Evolutionary conservation across 1,140 invertebrate species (phyloP).

Genomic region (Drosophila prosaltans): DNA sequence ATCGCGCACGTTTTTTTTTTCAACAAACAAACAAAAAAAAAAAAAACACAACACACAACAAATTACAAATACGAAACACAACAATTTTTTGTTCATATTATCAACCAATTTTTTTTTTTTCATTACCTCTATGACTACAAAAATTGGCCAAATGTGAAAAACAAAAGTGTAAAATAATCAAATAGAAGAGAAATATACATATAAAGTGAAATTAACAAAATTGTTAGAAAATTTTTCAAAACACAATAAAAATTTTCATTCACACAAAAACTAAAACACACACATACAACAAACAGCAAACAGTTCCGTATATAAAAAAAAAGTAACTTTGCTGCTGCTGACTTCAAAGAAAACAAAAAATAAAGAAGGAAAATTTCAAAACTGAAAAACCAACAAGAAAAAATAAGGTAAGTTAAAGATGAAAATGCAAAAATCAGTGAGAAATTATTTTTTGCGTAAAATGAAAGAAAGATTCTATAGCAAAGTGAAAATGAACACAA

Average conservation of each 20-base stretch:
- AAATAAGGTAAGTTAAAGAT: constrained; percentile 44
- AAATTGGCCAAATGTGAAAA: constrained; percentile 54
- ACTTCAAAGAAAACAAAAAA: constrained; percentile 25
- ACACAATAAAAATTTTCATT: background rate
- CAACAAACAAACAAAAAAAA: constrained; percentile 1
- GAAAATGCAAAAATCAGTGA: constrained; percentile 10
- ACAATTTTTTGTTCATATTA: constrained; percentile 30
- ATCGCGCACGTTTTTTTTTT: constrained; percentile 78
- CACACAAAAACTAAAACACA: background rate
- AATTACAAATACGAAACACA: constrained; percentile 30
- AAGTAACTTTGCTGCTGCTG: constrained; percentile 18
- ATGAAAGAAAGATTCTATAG: background rate
- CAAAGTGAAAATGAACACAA: constrained; percentile 1
- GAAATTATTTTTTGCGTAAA: background rate
- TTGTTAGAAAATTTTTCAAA: background rate
- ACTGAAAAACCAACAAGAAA: background rate
- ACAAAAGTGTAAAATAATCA: constrained; percentile 41
- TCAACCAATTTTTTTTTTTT: constrained; percentile 30
- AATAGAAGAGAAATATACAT: background rate
- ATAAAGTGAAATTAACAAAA: constrained; percentile 4
- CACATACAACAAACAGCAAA: constrained; percentile 6
- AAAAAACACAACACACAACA: constrained; percentile 32
- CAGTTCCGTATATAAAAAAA: background rate
- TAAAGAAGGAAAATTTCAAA: constrained; percentile 17
- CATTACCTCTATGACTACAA: constrained; percentile 3